A percentile compares a stretch with the other conserved stretches of the same genome.
phyloP scores from a whole-genome alignment of 2,888 invertebrate genomes.

The Panzeria rudis region DNA sequence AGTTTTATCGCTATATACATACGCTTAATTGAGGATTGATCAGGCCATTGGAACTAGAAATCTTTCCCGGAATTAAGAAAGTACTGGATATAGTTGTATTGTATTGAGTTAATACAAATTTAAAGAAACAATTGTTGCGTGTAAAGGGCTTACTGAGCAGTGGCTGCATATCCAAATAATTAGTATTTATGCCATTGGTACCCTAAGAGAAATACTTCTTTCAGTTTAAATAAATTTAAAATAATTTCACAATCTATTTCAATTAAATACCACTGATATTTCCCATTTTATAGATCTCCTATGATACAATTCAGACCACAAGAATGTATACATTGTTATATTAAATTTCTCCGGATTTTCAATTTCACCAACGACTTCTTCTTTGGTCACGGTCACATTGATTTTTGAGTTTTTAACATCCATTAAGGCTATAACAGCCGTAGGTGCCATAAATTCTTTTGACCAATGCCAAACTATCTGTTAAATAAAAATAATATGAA shows the following conservation, averaged over 20 bases:
- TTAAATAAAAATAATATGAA: background rate
- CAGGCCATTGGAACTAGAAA: constrained; percentile 85
- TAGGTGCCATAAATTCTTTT: constrained; percentile 91
- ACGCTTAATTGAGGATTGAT: constrained; percentile 86
- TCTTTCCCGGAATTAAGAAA: constrained; percentile 87
- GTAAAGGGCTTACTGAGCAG: constrained; percentile 70
- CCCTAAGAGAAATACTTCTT: constrained; percentile 72
- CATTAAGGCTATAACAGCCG: constrained; percentile 87
- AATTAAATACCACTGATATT: constrained; percentile 76
- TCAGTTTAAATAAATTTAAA: background rate
- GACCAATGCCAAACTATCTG: constrained; percentile 92
- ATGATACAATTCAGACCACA: constrained; percentile 85
- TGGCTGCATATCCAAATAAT: constrained; percentile 74
- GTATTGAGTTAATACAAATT: constrained; percentile 84
- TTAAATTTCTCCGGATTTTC: constrained; percentile 83
- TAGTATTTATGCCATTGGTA: constrained; percentile 76
- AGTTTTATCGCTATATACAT: constrained; percentile 42
- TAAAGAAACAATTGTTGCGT: constrained; percentile 77
- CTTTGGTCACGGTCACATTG: constrained; percentile 87
- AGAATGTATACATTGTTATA: constrained; percentile 86
- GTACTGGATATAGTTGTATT: constrained; percentile 85
- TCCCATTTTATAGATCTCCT: constrained; percentile 75
- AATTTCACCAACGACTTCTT: constrained; percentile 84
- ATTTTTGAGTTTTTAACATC: constrained; percentile 84
- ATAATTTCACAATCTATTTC: background rate